Base-by-base conservation (phyloP, 2,113 vertebrate genomes). In the Silurus glanis region DNA sequence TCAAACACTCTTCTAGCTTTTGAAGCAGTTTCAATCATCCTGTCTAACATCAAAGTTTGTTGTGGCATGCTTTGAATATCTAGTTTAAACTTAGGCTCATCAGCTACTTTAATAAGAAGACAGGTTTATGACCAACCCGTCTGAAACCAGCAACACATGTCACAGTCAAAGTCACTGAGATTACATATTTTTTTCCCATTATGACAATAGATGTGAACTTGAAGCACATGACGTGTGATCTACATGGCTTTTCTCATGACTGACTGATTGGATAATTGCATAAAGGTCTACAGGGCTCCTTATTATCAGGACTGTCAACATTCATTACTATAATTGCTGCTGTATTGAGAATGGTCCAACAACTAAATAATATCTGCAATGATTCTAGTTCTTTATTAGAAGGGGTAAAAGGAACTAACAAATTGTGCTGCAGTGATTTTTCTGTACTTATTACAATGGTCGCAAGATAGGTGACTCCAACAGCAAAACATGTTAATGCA, bases 181-280 rank as follows among this genome's bases (percentile, higher is more conserved):
- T n/a, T 9, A 58, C 6, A 58, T 5, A 37, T 37, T 37, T 23
- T 61, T 19, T 17, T 5, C 58, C 58, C 58, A 59, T 59, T 59
- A 3, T 59, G 58, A 19, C 16, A 5, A 5, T 17, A 59, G 16
- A 19, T 59, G 58, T 59, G 58, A 59, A 59, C 16, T 17, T 59
- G 58, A 59, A 59, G 58, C 58, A 17, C 58, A 59, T 59, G 16
- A 59, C 17, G 58, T 62, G 61, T 62, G 61, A 62, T 23, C 58
- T 19, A 17, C 58, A 59, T 9, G 21, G 37, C 37, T 37, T 37
- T 37, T 37, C 37, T 37, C 66, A 17, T 37, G 28, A 74, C 9
- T 74, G 71, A 74, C 45, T 9, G 71, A 74, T 49, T 19, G 45
- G 71, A 74, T 74, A 47, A 47, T 72, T 72, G 37, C 69, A 72